Evolutionary conservation across 2,797 vertebrate species (phyloP).

Genomic region (Dendrocincla tyrannina): DNA sequence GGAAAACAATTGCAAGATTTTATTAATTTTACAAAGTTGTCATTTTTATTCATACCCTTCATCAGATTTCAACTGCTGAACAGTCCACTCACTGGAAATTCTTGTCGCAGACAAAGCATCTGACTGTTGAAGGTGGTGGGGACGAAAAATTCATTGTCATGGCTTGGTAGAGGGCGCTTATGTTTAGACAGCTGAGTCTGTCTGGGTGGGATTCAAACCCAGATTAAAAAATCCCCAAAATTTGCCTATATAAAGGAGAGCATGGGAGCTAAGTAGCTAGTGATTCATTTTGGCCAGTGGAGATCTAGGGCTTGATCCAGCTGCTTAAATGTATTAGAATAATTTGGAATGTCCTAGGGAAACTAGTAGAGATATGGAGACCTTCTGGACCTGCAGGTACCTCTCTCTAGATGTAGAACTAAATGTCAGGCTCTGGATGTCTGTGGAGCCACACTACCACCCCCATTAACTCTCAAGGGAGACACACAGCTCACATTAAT

Average conservation of each 20-base stretch:
- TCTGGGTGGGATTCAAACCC: not conserved
- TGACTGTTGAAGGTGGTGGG: not conserved
- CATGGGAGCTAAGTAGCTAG: not conserved
- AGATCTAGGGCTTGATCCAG: not conserved
- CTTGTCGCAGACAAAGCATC: not conserved
- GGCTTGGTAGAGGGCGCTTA: not conserved
- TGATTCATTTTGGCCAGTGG: not conserved
- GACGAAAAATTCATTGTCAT: not conserved
- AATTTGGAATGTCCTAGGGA: not conserved
- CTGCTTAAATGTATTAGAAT: not conserved
- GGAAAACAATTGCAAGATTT: not conserved
- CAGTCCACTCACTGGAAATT: not conserved
- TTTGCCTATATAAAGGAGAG: not conserved
- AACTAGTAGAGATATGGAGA: not conserved
- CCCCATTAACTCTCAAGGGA: not conserved
- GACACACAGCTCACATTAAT: not conserved
- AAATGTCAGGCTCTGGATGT: not conserved
- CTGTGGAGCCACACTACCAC: not conserved
- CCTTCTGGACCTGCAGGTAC: not conserved
- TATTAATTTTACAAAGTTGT: not conserved
- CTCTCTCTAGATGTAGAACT: not conserved
- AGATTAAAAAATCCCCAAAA: not conserved
- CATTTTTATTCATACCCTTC: not conserved
- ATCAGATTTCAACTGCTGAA: not conserved
- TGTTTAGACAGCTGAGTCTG: not conserved